Evolutionary conservation across 2,888 invertebrate species (phyloP).

Genomic region (Masnerella sp.): DNA sequence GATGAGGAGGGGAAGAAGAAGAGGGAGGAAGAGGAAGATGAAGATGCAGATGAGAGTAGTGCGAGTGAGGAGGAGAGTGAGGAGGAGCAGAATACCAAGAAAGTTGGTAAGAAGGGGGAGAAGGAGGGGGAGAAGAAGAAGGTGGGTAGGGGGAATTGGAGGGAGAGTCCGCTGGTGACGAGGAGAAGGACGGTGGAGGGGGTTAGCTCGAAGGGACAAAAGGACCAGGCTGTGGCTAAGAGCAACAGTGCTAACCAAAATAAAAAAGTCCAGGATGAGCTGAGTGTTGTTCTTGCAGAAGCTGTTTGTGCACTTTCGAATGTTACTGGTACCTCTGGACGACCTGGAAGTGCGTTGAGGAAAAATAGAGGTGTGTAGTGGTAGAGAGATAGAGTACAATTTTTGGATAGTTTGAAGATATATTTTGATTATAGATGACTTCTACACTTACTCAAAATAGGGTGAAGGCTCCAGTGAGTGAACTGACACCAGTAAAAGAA

Average conservation of each 20-base stretch:
- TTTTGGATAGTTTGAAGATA: too few species aligned
- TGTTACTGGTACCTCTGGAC: conserved; percentile 63
- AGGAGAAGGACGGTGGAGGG: conserved; percentile 65
- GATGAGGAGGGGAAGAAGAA: conserved; percentile 11
- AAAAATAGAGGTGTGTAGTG: conserved; percentile 68
- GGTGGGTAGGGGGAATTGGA: conserved; percentile 64
- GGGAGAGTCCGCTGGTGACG: conserved; percentile 63
- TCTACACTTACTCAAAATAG: too few species aligned
- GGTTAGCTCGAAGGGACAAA: conserved; percentile 4
- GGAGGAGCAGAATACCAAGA: conserved; percentile 63
- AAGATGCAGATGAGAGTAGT: conserved; percentile 28
- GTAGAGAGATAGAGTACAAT: too few species aligned
- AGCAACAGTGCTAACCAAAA: conserved; percentile 62
- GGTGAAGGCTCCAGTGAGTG: too few species aligned
- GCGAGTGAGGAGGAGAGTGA: conserved; percentile 66
- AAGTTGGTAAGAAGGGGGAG: conserved; percentile 54
- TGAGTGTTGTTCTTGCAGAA: conserved; percentile 75
- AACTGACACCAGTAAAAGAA: too few species aligned
- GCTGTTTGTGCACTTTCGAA: conserved; percentile 74
- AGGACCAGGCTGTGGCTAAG: conserved; percentile 2
- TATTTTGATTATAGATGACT: too few species aligned
- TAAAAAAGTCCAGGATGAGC: conserved; percentile 70
- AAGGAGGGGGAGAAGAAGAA: conserved; percentile 60
- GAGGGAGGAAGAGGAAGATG: conserved; percentile 9
- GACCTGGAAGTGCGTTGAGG: conserved; percentile 64